Conservation (phyloP, 1,140 invertebrate genomes). For the Diprion similis region DNA sequence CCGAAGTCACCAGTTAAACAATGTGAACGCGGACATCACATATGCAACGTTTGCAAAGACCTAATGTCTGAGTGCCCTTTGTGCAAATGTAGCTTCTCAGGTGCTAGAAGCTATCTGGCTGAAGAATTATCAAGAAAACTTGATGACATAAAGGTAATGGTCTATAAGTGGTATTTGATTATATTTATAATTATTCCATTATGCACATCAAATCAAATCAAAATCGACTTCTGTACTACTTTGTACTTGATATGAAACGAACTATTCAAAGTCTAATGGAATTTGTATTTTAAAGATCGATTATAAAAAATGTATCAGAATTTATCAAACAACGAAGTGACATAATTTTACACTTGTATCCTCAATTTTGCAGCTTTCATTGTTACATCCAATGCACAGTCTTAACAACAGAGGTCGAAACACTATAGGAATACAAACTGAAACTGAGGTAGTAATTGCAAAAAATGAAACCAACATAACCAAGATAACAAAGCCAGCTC, state of each 20-base stretch:
- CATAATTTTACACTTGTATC: too few species aligned
- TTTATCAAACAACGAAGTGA: too few species aligned
- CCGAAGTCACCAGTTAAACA: conserved; percentile 26
- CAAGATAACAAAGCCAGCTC: neutral
- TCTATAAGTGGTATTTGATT: too few species aligned
- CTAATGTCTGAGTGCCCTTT: conserved; percentile 36
- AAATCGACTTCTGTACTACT: too few species aligned
- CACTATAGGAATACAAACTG: conserved; percentile 30
- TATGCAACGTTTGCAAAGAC: conserved; percentile 35
- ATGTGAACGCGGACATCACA: conserved; percentile 41
- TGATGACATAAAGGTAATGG: conserved; percentile 39
- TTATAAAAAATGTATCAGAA: too few species aligned
- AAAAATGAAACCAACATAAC: neutral
- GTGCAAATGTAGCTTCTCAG: conserved; percentile 32
- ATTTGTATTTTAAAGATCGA: too few species aligned
- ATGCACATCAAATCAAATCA: too few species aligned
- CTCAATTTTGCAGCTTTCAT: conserved; percentile 23
- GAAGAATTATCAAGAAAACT: conserved; percentile 38
- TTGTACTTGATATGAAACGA: too few species aligned
- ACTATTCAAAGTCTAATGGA: too few species aligned
- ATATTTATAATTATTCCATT: too few species aligned
- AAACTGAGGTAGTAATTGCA: conserved; percentile 13
- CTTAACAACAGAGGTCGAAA: conserved; percentile 25
- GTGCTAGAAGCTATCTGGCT: conserved; percentile 35
- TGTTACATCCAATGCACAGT: conserved; percentile 30